Base-by-base conservation (phyloP, 2,113 vertebrate genomes). In the Craseonycteris thonglongyai region DNA sequence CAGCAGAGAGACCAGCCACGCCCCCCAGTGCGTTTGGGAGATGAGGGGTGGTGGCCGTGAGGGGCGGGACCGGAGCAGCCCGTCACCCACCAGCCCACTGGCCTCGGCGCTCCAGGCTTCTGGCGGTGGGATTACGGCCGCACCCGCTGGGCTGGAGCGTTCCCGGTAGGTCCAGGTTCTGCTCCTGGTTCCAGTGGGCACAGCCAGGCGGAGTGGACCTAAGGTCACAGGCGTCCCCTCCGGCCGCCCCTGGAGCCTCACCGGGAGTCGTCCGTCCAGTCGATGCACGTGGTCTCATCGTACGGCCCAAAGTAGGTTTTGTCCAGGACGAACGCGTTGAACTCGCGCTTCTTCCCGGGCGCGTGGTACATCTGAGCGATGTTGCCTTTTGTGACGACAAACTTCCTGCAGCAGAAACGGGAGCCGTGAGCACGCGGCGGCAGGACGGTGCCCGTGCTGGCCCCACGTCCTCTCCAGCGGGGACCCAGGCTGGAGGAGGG, bases 181-280 rank as follows among this genome's bases (percentile, higher is more conserved):
- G 45, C 3, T 5, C 76, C 45, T 22, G 28, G 3, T 33, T 30
- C 54, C 30, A 18, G 45, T 6, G 35, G 42, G 18, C 9, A 33
- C 8, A 0, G 24, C 58, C 66, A 35, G 38, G 58, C 8, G 0
- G 54, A 0, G 15, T 26, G 9, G 28, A 19, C 30, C 33, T 19
- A 6, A 16, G 47, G 40, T 24, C 5, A 5, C 28, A 7, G 63
- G 28, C 7, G 15, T 22, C 51, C 8, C 33, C 7, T 11, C 6
- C 4, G 3, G 30, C 56, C 69, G 15, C 1, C 4, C 69, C 9
- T 24, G 0, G 19, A n/a, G 79, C n/a, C 80, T 42, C n/a, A 99
- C 99, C 98, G 99, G 80, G 99, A 99, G 98, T 99, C 99, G 11
- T 99, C 99, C 0, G 99, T 99, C 99, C 99, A 99, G 98, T 99